Base-by-base conservation (phyloP, 2,113 vertebrate genomes). In the Tichodroma muraria region DNA sequence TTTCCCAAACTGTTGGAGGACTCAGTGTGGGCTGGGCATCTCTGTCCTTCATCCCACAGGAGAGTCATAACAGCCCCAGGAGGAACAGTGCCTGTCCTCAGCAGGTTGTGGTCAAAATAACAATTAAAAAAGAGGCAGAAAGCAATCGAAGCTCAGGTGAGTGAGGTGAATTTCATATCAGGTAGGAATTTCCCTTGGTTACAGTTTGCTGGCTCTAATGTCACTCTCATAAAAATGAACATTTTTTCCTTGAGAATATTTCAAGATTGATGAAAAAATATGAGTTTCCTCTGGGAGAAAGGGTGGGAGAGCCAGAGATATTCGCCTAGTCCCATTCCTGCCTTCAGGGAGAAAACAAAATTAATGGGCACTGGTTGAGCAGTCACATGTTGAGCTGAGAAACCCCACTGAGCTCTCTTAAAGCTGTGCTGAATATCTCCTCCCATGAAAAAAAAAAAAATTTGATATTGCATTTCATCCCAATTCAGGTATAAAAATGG, bases 281-380 rank as follows among this genome's bases (percentile, higher is more conserved):
- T 28, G 33, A 85, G 21, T 64, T 86, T 93, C 85, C 88, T 60
- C 52, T 71, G 85, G 94, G 94, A 88, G 69, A 90, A 94, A 56
- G 50, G 52, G 37, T 90, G 76, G 80, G 80, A 93, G 64, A 95
- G 87, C 52, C 4, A 10, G 57, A 92, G 64, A 73, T 60, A 59
- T 88, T 88, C 0, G 0, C 80, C 60, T 77, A 50, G 72, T 68
- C 85, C 83, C 54, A 66, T 60, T 83, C 85, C 82, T 95, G 95
- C 88, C 90, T 93, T 83, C 88, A 73, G 94, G 88, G 96, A 96
- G 80, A 91, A 94, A 88, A 80, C 80, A 90, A 80, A 92, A 94
- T 94, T 85, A 85, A 92, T 80, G 82, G 94, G 94, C 45, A 70
- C 42, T 0, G 42, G 82, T 92, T 95, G 94, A 96, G 85, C 95